phyloP scores from a whole-genome alignment of 2,888 invertebrate species.

The Drosophila demipolita region DNA sequence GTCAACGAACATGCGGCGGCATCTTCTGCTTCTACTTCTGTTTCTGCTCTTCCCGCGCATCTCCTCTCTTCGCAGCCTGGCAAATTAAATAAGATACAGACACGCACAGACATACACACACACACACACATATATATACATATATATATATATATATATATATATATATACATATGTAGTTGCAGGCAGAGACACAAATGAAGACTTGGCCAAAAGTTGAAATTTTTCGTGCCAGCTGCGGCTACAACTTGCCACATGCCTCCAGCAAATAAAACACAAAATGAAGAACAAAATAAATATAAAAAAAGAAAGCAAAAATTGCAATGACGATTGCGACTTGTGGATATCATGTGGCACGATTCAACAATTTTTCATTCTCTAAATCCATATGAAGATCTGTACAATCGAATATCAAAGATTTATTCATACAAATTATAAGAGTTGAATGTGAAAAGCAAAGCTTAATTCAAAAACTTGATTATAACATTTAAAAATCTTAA shows the following conservation, averaged over 20 bases:
- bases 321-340: not conserved
- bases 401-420: not conserved
- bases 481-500: not conserved
- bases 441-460: not conserved
- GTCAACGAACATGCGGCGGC: constrained; percentile 77
- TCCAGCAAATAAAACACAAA: constrained; percentile 27
- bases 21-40: constrained; percentile 4
- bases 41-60: not conserved
- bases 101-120: constrained; percentile 10
- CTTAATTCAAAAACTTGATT: not conserved
- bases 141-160: not conserved
- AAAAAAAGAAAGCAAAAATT: not conserved
- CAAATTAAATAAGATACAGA: constrained; percentile 75
- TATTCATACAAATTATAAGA: not conserved
- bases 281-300: not conserved
- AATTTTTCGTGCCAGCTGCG: constrained; percentile 74
- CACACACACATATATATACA: not conserved
- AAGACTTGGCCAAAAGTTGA: constrained; percentile 59
- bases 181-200: constrained; percentile 4
- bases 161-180: not conserved
- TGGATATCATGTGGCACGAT: constrained; percentile 8
- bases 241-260: constrained; percentile 71
- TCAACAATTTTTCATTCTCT: not conserved
- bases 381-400: not conserved
- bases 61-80: constrained; percentile 14